A percentile compares a stretch with the other conserved stretches of the same genome.
phyloP scores from a whole-genome alignment of 2,797 vertebrate species.

The Pantherophis vulpinus region DNA sequence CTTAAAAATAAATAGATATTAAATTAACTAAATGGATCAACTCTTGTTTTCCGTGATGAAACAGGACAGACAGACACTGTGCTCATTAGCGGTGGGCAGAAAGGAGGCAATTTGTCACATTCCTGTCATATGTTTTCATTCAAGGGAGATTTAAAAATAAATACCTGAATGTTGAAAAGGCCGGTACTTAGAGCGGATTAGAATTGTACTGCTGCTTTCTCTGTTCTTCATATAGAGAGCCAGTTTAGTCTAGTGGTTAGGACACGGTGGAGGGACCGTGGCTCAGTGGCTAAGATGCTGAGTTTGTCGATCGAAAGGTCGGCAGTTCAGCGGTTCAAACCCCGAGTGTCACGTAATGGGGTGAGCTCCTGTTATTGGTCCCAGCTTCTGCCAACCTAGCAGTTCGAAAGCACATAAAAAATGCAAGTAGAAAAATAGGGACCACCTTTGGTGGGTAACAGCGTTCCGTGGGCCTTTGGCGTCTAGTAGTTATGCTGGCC shows the following conservation, averaged over 20 bases:
- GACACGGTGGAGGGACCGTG: not conserved
- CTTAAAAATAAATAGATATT: slow-evolving; percentile 35
- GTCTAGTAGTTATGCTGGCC: too few species aligned
- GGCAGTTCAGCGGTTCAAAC: too few species aligned
- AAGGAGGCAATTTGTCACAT: not conserved
- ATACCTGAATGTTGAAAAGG: not conserved
- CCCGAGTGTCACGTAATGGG: too few species aligned
- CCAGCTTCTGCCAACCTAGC: too few species aligned
- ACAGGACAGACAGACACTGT: not conserved
- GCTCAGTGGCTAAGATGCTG: too few species aligned
- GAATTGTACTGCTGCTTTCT: not conserved
- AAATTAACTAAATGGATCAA: slow-evolving; percentile 26
- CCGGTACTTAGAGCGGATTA: not conserved
- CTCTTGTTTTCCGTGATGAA: not conserved
- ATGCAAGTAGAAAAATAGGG: too few species aligned
- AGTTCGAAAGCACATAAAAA: too few species aligned
- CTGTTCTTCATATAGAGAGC: not conserved
- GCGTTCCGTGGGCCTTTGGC: too few species aligned
- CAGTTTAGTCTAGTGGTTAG: not conserved
- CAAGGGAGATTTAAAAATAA: slow-evolving; percentile 10
- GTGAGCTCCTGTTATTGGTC: too few species aligned
- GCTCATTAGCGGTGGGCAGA: not conserved
- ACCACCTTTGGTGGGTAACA: too few species aligned
- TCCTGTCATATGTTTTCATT: not conserved
- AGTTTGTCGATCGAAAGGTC: too few species aligned